These are phyloP conservation scores for Herminia tarsipennalis DNA, from an alignment of 2,888 invertebrate species.

Conservation along the genomic window DNA sequence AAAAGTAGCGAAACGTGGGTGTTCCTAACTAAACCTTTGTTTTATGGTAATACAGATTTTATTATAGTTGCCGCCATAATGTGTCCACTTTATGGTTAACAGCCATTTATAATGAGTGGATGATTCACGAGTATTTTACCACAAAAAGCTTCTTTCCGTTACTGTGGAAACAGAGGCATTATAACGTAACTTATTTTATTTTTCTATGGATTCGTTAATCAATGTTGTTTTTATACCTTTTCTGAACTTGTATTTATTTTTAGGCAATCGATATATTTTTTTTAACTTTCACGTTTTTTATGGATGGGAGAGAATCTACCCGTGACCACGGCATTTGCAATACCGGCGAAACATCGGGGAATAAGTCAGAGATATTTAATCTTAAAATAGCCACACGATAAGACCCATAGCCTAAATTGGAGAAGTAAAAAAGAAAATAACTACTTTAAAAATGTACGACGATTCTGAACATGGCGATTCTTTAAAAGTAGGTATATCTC, in stretches of 20 bases:
- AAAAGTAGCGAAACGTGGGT: conserved; percentile 66
- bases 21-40: conserved; percentile 62
- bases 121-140: conserved; percentile 31
- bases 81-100: conserved; percentile 36
- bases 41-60: conserved; percentile 68
- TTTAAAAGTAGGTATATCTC: no score
- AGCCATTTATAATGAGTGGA: conserved; percentile 28
- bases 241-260: conserved; percentile 1
- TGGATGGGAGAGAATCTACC: not conserved
- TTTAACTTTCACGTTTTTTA: not conserved
- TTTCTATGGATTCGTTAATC: conserved; percentile 12
- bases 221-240: conserved; percentile 12
- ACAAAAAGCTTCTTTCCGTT: conserved; percentile 19
- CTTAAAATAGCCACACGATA: no score
- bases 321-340: no score
- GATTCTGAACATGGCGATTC: no score
- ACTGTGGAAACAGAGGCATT: conserved; percentile 10
- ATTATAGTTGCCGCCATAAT: conserved; percentile 60
- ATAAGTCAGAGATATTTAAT: no score
- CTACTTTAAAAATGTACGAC: no score
- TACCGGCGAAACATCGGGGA: no score
- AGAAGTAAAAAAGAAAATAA: no score
- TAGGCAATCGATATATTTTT: not conserved
- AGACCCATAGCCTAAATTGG: no score
- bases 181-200: conserved; percentile 8